Conservation (phyloP, 2,797 vertebrate species). For the Sparus aurata region DNA sequence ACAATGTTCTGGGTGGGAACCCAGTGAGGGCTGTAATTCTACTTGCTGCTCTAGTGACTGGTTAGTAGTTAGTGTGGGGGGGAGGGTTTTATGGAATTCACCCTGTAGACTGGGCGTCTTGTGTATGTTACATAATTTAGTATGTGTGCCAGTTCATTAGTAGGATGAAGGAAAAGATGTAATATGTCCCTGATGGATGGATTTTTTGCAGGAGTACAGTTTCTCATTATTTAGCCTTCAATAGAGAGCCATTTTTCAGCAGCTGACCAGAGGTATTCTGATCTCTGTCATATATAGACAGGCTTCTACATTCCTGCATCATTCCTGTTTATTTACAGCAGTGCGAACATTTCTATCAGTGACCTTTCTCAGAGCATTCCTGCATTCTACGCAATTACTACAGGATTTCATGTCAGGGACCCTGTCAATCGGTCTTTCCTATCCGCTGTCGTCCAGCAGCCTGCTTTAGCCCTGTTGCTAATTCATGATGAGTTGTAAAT, state of each 20-base stretch:
- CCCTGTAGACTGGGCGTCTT: neutral
- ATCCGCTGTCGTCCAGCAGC: neutral
- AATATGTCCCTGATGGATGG: neutral
- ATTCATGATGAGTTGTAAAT: neutral
- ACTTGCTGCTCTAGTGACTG: neutral
- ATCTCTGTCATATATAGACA: neutral
- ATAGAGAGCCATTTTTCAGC: neutral
- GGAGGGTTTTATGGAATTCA: neutral
- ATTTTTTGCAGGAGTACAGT: neutral
- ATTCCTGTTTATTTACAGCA: conserved; percentile 14
- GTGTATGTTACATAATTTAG: neutral
- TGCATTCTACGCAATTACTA: neutral
- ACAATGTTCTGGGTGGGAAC: neutral
- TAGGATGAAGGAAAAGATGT: neutral
- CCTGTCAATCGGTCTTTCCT: neutral
- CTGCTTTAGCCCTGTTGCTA: neutral
- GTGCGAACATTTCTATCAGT: conserved; percentile 6
- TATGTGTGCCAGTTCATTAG: neutral
- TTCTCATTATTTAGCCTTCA: neutral
- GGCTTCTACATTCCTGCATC: neutral
- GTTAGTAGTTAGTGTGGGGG: neutral
- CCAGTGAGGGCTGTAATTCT: too few species aligned
- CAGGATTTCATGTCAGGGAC: conserved; percentile 1
- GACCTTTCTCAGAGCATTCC: conserved; percentile 2
- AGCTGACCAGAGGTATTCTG: neutral